A percentile compares a stretch with the other conserved stretches of the same genome.
These are phyloP conservation scores for Stichopus chloronotus DNA, from an alignment of 35 echinoderm and acorn worm genomes.

Conservation along the genomic window DNA sequence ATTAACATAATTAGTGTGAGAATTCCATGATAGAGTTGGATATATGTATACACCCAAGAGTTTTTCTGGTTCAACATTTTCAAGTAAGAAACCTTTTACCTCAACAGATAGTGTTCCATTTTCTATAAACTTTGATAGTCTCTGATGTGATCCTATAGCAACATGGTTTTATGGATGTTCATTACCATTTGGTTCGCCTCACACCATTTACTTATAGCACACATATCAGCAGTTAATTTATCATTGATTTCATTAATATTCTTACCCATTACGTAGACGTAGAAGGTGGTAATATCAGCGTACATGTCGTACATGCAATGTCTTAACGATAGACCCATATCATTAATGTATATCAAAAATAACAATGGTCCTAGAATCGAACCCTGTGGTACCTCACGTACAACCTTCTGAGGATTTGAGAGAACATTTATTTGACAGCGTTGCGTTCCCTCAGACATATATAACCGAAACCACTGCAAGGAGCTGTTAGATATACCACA, in stretches of 20 bases:
- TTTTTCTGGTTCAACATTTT: constrained; percentile 2
- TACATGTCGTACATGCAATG: not conserved
- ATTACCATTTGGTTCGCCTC: constrained; percentile 6
- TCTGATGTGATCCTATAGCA: constrained; percentile 15
- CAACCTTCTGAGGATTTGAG: not conserved
- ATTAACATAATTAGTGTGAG: not conserved
- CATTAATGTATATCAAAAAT: constrained; percentile 5
- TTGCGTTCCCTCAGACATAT: not conserved
- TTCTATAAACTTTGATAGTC: not conserved
- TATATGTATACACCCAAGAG: not conserved
- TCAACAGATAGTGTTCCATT: not conserved
- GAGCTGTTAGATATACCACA: not conserved
- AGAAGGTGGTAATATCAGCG: not conserved
- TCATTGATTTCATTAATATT: not conserved
- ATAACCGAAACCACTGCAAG: not conserved
- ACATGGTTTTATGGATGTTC: constrained; percentile 23
- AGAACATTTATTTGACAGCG: not conserved
- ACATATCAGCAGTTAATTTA: no score
- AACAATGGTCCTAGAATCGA: not conserved
- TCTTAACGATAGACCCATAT: not conserved
- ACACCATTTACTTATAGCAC: not conserved
- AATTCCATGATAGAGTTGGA: not conserved
- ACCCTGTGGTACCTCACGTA: not conserved
- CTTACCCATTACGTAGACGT: not conserved
- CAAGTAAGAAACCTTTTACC: not conserved